Conservation (phyloP, 2,113 vertebrate species). For the Corythornis vintsioides region DNA sequence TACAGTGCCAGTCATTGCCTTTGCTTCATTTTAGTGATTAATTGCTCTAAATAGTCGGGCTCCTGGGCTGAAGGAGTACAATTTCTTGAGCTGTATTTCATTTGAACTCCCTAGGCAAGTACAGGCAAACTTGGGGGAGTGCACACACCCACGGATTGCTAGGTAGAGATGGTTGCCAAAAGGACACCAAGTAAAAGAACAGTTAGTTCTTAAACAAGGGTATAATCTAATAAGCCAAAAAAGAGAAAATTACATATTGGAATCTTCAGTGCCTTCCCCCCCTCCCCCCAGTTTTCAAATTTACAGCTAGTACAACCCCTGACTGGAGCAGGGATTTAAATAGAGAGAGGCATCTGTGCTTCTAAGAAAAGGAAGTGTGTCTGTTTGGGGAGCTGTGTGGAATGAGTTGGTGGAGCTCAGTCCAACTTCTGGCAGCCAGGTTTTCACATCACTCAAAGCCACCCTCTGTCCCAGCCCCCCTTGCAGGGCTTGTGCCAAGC, state of each 20-base stretch:
- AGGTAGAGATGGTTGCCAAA: slow-evolving; percentile 70
- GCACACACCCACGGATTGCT: slow-evolving; percentile 64
- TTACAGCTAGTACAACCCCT: slow-evolving; percentile 49
- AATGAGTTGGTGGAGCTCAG: slow-evolving; percentile 63
- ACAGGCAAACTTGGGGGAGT: slow-evolving; percentile 61
- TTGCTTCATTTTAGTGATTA: slow-evolving; percentile 79
- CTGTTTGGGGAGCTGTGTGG: slow-evolving; percentile 58
- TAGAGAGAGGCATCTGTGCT: slow-evolving; percentile 62
- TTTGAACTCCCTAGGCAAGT: slow-evolving; percentile 57
- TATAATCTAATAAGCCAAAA: slow-evolving; percentile 71
- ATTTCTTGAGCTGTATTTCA: slow-evolving; percentile 55
- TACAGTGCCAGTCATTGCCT: slow-evolving; percentile 66
- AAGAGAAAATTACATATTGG: slow-evolving; percentile 56
- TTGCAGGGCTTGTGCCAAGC: not conserved
- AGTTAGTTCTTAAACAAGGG: slow-evolving; percentile 69
- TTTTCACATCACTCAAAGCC: slow-evolving; percentile 46
- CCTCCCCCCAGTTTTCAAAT: slow-evolving; percentile 32
- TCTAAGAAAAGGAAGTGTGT: slow-evolving; percentile 63
- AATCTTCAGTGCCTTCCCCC: slow-evolving; percentile 38
- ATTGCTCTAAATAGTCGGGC: slow-evolving; percentile 75
- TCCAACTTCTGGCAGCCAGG: slow-evolving; percentile 52
- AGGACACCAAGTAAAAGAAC: slow-evolving; percentile 71
- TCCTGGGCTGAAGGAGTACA: slow-evolving; percentile 54
- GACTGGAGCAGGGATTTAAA: slow-evolving; percentile 51
- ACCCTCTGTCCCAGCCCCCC: not conserved